Conservation (phyloP, 1,140 invertebrate species). For the Thrips palmi region DNA sequence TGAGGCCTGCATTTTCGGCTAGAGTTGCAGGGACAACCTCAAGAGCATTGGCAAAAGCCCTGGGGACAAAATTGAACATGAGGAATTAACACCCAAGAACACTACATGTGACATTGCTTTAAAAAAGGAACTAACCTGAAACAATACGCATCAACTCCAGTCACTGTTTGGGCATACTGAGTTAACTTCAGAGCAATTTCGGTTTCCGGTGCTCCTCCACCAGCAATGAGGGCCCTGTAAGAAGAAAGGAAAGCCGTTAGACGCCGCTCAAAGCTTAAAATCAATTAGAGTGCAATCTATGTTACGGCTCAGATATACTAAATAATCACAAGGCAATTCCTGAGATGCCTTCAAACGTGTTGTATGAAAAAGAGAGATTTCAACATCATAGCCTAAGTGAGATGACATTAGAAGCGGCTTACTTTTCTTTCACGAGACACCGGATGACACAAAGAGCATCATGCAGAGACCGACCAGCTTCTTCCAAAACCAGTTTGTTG, state of each 20-base stretch:
- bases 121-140: slow-evolving; percentile 26
- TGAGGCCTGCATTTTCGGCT: slow-evolving; percentile 99
- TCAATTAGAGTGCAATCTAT: background rate
- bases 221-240: slow-evolving; percentile 62
- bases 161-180: slow-evolving; percentile 60
- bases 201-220: slow-evolving; percentile 94
- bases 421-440: slow-evolving; percentile 84
- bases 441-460: slow-evolving; percentile 96
- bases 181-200: slow-evolving; percentile 77
- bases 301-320: background rate
- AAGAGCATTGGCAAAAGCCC: slow-evolving; percentile 88
- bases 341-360: slow-evolving; percentile 12
- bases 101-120: background rate
- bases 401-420: slow-evolving; percentile 12
- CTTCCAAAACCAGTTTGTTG: slow-evolving; percentile 91
- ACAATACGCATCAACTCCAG: slow-evolving; percentile 89
- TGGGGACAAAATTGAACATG: slow-evolving; percentile 19
- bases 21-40: slow-evolving; percentile 95
- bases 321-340: background rate
- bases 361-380: slow-evolving; percentile 11
- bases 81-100: background rate
- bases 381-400: background rate
- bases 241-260: slow-evolving; percentile 7
- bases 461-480: slow-evolving; percentile 90
- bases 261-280: background rate